These are phyloP conservation scores for Drosophila buzzatii DNA, from an alignment of 2,888 invertebrate species.

Conservation along the genomic window DNA sequence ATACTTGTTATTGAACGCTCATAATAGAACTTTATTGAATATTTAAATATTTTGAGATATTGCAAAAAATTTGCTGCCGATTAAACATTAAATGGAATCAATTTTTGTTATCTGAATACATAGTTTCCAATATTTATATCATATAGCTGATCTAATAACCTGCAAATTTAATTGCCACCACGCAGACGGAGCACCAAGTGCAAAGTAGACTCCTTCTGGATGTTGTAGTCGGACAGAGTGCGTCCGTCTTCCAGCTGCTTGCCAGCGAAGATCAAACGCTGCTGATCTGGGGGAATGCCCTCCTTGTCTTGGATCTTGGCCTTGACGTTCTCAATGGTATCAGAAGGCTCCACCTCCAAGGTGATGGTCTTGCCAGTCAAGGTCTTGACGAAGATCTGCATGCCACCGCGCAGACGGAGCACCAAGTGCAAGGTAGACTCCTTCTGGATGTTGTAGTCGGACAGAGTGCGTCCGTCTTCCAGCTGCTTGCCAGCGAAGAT, in stretches of 20 bases:
- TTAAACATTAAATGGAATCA: conserved; percentile 32
- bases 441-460: conserved; percentile 49
- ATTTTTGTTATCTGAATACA: conserved; percentile 16
- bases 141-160: not conserved
- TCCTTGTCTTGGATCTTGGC: conserved; percentile 49
- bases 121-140: conserved; percentile 6
- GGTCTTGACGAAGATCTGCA: conserved; percentile 45
- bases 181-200: conserved; percentile 42
- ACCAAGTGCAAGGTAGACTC: conserved; percentile 48
- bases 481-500: conserved; percentile 49
- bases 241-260: conserved; percentile 46
- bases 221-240: conserved; percentile 40
- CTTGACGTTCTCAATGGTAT: conserved; percentile 44
- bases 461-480: conserved; percentile 43
- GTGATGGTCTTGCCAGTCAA: conserved; percentile 50
- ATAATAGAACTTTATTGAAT: conserved; percentile 40
- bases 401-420: conserved; percentile 48
- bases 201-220: conserved; percentile 41
- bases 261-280: conserved; percentile 48
- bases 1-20: too few species aligned
- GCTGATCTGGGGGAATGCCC: conserved; percentile 50
- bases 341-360: conserved; percentile 45
- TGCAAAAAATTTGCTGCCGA: conserved; percentile 8
- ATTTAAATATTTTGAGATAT: conserved; percentile 15
- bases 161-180: conserved; percentile 30